A percentile compares a stretch with the other conserved stretches of the same genome.
Evolutionary conservation across 2,113 vertebrate species (phyloP).

Genomic region (Odocoileus hemionus): DNA sequence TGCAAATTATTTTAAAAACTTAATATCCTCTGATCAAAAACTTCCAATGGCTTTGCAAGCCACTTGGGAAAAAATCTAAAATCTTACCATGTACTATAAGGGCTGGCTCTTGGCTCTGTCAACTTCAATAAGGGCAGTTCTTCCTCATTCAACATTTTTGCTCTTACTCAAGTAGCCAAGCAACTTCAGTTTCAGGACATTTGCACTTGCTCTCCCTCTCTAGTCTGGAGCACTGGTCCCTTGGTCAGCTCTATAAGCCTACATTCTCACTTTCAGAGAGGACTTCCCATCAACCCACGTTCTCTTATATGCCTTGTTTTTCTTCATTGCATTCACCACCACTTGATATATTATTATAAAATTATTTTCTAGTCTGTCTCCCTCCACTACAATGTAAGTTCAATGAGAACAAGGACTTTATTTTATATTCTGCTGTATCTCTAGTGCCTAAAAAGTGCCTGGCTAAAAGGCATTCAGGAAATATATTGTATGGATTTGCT

Average conservation of each 20-base stretch:
- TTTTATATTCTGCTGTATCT: not conserved
- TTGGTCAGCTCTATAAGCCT: not conserved
- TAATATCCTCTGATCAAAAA: not conserved
- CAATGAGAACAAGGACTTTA: not conserved
- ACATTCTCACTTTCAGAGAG: not conserved
- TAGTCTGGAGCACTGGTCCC: not conserved
- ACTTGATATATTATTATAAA: not conserved
- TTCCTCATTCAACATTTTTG: not conserved
- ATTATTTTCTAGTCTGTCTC: not conserved
- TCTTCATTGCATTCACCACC: not conserved
- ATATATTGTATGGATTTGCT: not conserved
- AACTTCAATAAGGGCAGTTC: not conserved
- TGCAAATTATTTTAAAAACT: not conserved
- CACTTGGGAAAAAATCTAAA: not conserved
- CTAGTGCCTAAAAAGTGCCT: not conserved
- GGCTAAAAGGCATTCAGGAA: conserved; percentile 19
- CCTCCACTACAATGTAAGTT: not conserved
- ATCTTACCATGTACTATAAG: not conserved
- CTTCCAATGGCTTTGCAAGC: not conserved
- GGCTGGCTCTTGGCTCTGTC: not conserved
- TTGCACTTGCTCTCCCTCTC: not conserved
- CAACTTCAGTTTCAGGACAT: not conserved
- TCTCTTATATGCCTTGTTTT: not conserved
- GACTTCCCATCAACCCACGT: not conserved
- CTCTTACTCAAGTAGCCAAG: not conserved